A percentile compares a stretch with the other conserved stretches of the same genome.
Conservation (phyloP, 2,888 invertebrate species). For the Tromatobia lineatoria region DNA sequence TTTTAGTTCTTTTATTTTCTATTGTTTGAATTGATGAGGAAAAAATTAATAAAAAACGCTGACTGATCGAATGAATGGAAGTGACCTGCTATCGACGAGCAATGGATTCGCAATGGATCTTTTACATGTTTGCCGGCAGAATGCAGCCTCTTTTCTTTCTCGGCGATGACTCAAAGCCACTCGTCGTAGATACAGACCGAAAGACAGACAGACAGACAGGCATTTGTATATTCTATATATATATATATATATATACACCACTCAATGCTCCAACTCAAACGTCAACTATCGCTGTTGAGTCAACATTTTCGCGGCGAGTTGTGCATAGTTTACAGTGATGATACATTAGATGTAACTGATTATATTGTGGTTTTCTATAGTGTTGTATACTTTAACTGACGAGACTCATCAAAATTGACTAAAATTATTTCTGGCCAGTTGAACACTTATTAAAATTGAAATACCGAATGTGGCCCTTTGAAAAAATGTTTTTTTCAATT, state of each 20-base stretch:
- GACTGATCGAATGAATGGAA: not conserved
- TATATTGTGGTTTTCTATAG: not conserved
- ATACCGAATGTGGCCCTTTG: too few relatives aligned
- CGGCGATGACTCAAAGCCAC: constrained; percentile 26
- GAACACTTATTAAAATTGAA: too few relatives aligned
- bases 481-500: too few relatives aligned
- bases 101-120: constrained; percentile 10
- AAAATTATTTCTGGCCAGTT: too few relatives aligned
- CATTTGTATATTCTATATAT: not conserved
- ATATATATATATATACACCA: not conserved
- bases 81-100: constrained; percentile 14
- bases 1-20: too few relatives aligned
- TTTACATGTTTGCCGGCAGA: constrained; percentile 6
- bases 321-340: not conserved
- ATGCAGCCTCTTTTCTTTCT: not conserved
- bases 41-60: not conserved
- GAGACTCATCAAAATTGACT: too few relatives aligned
- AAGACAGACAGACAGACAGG: not conserved
- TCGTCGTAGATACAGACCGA: not conserved
- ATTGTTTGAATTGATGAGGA: too few relatives aligned
- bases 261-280: not conserved
- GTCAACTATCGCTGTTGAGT: not conserved
- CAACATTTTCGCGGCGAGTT: not conserved
- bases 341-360: not conserved
- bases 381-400: too few relatives aligned